Evolutionary conservation across 2,113 vertebrate genomes (phyloP).

Genomic region (Gymnarchus niloticus): DNA sequence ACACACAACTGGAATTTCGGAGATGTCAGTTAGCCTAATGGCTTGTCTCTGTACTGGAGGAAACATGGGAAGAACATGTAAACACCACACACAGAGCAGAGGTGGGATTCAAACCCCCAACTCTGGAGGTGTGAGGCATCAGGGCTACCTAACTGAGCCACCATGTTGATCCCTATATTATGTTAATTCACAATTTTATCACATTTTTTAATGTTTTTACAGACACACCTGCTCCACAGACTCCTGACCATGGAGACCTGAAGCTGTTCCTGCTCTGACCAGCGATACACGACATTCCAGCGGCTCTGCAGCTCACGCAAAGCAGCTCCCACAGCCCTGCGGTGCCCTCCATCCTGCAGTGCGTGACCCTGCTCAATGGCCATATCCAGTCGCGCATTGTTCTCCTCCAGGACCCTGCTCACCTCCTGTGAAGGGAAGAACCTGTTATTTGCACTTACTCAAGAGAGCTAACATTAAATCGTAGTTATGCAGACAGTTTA

Average conservation of each 20-base stretch:
- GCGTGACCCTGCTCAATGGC: slow-evolving; percentile 64
- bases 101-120: no score
- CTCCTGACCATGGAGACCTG: slow-evolving; percentile 52
- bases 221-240: slow-evolving; percentile 65
- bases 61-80: no score
- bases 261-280: slow-evolving; percentile 53
- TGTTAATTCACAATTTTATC: no score
- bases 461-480: neutral
- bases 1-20: no score
- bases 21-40: no score
- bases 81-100: no score
- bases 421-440: slow-evolving; percentile 59
- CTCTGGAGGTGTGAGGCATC: no score
- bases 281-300: slow-evolving; percentile 64
- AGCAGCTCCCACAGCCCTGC: slow-evolving; percentile 56
- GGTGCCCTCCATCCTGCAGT: slow-evolving; percentile 52
- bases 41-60: no score
- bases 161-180: no score
- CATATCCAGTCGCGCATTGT: slow-evolving; percentile 56
- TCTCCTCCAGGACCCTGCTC: slow-evolving; percentile 54
- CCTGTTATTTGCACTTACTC: neutral
- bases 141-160: no score
- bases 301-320: slow-evolving; percentile 59
- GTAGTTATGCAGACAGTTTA: neutral
- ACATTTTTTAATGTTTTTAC: no score